phyloP scores from a whole-genome alignment of 2,113 vertebrate genomes.

The Pollachius pollachius region DNA sequence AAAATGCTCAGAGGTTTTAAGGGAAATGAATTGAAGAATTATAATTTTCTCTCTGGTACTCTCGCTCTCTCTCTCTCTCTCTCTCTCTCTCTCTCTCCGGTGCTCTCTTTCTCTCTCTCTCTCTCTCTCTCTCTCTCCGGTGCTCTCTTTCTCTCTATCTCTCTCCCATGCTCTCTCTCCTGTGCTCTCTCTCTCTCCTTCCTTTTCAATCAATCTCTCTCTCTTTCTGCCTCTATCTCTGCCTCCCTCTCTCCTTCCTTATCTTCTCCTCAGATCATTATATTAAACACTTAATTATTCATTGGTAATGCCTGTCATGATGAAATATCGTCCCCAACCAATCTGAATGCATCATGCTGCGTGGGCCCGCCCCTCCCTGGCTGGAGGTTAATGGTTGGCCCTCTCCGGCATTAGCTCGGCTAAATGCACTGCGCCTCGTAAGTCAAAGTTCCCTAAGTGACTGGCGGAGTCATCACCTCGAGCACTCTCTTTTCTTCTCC shows the following conservation, averaged over 20 bases:
- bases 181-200: conserved; percentile 50
- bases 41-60: conserved; percentile 79
- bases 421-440: conserved; percentile 73
- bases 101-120: background rate
- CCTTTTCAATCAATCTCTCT: too few relatives aligned
- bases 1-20: conserved; percentile 79
- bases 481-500: conserved; percentile 45
- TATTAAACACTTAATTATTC: conserved; percentile 99
- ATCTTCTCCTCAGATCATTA: conserved; percentile 76
- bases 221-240: conserved; percentile 35
- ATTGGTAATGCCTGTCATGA: conserved; percentile 87
- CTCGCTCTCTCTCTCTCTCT: conserved; percentile 28
- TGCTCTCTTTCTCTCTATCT: conserved; percentile 51
- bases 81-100: conserved; percentile 3
- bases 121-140: conserved; percentile 34
- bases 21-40: conserved; percentile 86
- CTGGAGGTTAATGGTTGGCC: conserved; percentile 85
- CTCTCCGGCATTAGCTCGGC: conserved; percentile 79
- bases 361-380: conserved; percentile 62
- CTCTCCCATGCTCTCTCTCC: conserved; percentile 37
- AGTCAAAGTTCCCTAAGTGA: conserved; percentile 74
- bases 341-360: conserved; percentile 81
- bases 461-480: conserved; percentile 47
- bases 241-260: conserved; percentile 10
- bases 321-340: conserved; percentile 85